These are phyloP conservation scores for Brienomyrus longianalis DNA, from an alignment of 2,113 vertebrate species.

Conservation along the genomic window DNA sequence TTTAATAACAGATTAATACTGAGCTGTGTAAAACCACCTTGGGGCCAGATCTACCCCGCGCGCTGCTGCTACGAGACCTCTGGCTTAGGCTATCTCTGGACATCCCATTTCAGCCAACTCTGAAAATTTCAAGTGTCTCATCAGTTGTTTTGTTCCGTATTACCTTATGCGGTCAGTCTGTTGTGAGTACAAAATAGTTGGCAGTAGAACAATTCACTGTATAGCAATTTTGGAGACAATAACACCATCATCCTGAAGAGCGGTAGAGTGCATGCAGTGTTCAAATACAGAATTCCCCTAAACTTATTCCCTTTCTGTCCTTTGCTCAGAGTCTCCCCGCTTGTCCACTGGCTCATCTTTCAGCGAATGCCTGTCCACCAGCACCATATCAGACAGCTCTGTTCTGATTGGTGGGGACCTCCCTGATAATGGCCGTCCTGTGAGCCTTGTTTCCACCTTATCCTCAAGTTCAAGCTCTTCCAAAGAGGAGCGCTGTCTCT, in stretches of 20 bases:
- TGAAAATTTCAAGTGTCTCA: not conserved
- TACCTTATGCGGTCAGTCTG: not conserved
- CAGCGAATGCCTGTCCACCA: conserved; percentile 56
- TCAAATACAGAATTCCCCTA: not conserved
- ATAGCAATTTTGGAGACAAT: not conserved
- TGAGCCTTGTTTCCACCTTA: conserved; percentile 61
- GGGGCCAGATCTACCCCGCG: not conserved
- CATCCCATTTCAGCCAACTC: not conserved
- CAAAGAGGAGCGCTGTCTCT: conserved; percentile 58
- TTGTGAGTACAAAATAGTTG: not conserved
- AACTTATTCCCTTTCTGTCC: not conserved
- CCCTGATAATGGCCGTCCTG: conserved; percentile 60
- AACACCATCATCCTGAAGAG: not conserved
- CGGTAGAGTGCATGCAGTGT: not conserved
- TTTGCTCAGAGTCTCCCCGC: conserved; percentile 59
- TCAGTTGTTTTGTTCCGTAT: not conserved
- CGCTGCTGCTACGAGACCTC: not conserved
- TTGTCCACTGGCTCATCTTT: conserved; percentile 53
- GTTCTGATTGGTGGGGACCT: conserved; percentile 46
- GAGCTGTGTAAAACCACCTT: not conserved
- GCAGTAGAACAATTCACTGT: not conserved
- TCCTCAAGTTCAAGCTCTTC: conserved; percentile 64
- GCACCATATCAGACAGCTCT: conserved; percentile 45
- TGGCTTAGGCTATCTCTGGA: not conserved
- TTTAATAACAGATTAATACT: not conserved